Base-by-base conservation (phyloP, 2,113 vertebrate species). In the Sula dactylatra region DNA sequence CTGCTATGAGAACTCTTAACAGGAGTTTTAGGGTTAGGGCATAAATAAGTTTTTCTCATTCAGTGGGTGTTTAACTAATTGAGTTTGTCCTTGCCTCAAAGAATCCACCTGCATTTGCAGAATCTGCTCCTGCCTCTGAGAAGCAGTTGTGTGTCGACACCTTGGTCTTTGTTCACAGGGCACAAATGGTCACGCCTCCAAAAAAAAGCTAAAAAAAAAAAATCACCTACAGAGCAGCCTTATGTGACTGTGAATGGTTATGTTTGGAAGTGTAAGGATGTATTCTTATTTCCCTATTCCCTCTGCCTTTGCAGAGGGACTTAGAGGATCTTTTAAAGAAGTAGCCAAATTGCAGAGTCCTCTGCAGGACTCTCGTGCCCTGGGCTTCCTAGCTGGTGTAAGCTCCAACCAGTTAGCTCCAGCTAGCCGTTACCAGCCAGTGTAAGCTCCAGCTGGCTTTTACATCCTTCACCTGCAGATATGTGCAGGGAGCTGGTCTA, bases 171-270 rank as follows among this genome's bases (percentile, higher is more conserved):
- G 31, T 20, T 59, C 72, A 47, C 24, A 59, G 16, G 27, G 10
- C 42, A 74, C 36, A 50, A 13, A 11, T 4, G 3, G 2, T 8
- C 40, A 52, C 14, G 9, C 32, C 10, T 5, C 20, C 0, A 7
- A 27, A n/a, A 61, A 66, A 24, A 78, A 59, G 12, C 6, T 9
- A 40, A 29, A 36, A 15, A 61, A 22, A 38, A 8, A 18, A 88
- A 36, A 82, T 64, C 13, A 13, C 25, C 15, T 10, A 16, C 45
- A 25, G 17, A 82, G 3, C n/a, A 76, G 26, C 6, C 11, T 67
- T 78, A 36, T 47, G 16, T 74, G 61, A 10, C 15, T 2, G 5
- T 19, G 40, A 56, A 36, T 16, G 73, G 36, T 1, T 34, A 18
- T 3, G 13, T 50, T 38, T 72, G 42, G 25, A 81, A 82, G 6